A percentile compares a stretch with the other conserved stretches of the same genome.
These are phyloP conservation scores for Hydrozoanthus tunicans DNA, from an alignment of 64 coral and sea anemone genomes.

Conservation along the genomic window DNA sequence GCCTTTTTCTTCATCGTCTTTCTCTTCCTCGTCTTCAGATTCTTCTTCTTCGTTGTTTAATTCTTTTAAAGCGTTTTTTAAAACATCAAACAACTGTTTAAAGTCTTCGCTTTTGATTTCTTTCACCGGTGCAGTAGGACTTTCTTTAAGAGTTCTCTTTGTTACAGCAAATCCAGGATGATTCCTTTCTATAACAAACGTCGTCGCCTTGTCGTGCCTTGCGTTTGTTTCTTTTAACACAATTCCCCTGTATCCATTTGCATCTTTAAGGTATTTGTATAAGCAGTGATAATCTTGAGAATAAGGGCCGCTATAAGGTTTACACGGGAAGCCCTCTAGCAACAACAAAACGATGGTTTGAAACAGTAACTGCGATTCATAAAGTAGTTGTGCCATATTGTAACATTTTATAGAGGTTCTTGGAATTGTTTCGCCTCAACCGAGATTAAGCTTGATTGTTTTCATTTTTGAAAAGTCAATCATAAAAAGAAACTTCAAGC, in stretches of 20 bases:
- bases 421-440: background rate
- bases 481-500: background rate
- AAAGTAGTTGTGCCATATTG: background rate
- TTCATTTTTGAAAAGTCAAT: background rate
- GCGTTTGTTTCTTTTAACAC: slow-evolving; percentile 49
- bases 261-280: slow-evolving; percentile 55
- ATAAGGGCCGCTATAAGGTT: slow-evolving; percentile 18
- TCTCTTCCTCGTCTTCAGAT: background rate
- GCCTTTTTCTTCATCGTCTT: background rate
- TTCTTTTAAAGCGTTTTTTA: slow-evolving; percentile 68
- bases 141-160: slow-evolving; percentile 72
- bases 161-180: slow-evolving; percentile 78
- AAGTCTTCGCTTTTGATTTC: slow-evolving; percentile 63
- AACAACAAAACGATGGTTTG: background rate
- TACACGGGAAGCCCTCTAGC: slow-evolving; percentile 13
- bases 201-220: background rate
- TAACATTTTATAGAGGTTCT: background rate
- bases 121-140: slow-evolving; percentile 47
- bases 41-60: slow-evolving; percentile 53
- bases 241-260: slow-evolving; percentile 58
- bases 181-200: slow-evolving; percentile 68
- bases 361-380: background rate
- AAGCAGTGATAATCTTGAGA: slow-evolving; percentile 34
- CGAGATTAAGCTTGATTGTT: background rate
- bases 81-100: slow-evolving; percentile 57